Base-by-base conservation (phyloP, 1,140 invertebrate species). In the Gonioctena quinquepunctata region DNA sequence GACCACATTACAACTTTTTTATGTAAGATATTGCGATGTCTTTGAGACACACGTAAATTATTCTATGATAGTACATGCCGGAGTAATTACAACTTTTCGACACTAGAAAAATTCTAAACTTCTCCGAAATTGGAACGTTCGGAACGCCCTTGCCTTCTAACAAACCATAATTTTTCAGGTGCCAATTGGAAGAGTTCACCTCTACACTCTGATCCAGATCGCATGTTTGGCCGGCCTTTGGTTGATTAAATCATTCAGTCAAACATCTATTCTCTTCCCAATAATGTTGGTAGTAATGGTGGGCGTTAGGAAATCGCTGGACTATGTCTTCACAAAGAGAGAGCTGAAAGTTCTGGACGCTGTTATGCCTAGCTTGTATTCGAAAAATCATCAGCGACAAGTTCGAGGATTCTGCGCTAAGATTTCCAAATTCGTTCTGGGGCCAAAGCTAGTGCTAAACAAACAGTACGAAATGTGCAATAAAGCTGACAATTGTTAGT, bases 201-300 rank as follows among this genome's bases (percentile, higher is more conserved):
- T 99, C 67, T 99, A 98, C 80, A 99, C 98, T n/a, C 74, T 90
- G 1, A 96, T 99, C 68, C 98, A 99, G 86, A 79, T 99, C 65
- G 84, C 92, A 22, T 99, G 97, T 83, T 87, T 99, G 13, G 88
- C 91, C 7, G 89, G 93, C 52, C 87, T 99, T 3, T 99, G 97
- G 97, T 84, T 94, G 21, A 95, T 99, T 75, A 99, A 99, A 84
- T 97, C 95, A 0, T 97, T 98, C 85, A 94, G 93, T 63, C 83
- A 85, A 27, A 99, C 96, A 8, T 98, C 97, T 1, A 99, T 99
- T 73, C 85, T 96, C 6, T 99, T 99, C 85, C 97, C 98, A n/a
- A 84, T 99, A 62, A 99, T 99, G 98, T 87, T 99, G 75, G 94
- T 99, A 11, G 96, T 98, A 5, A 99, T 99, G 92, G 97, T 99